Evolutionary conservation across 2,888 invertebrate species (phyloP).

Genomic region (Zele albiditarsus): DNA sequence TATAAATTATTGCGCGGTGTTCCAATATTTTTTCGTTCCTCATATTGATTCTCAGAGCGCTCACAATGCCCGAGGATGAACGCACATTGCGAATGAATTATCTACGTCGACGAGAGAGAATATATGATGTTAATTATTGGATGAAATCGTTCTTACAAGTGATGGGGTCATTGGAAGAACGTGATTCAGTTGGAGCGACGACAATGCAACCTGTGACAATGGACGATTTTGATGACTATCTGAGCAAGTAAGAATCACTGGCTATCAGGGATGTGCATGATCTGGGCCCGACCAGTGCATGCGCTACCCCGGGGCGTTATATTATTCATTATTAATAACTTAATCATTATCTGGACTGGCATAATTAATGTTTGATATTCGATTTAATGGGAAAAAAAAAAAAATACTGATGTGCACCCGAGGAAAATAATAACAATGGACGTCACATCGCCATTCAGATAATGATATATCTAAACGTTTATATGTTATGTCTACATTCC

Average conservation of each 20-base stretch:
- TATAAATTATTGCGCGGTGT: constrained; percentile 17
- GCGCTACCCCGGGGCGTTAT: constrained; percentile 52
- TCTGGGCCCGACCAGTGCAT: constrained; percentile 69
- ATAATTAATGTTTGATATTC: constrained; percentile 1
- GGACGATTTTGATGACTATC: constrained; percentile 92
- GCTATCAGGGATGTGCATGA: constrained; percentile 58
- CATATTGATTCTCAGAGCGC: constrained; percentile 75
- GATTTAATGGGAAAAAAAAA: not conserved
- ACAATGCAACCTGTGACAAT: constrained; percentile 92
- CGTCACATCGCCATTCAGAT: constrained; percentile 6
- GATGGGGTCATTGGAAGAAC: constrained; percentile 87
- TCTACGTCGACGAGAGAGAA: constrained; percentile 84
- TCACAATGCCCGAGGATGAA: constrained; percentile 94
- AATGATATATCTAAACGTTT: constrained; percentile 8
- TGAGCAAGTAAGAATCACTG: constrained; percentile 81
- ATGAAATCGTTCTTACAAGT: constrained; percentile 90
- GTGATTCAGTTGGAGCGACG: constrained; percentile 88
- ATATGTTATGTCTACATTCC: constrained; percentile 32
- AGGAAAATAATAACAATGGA: not conserved
- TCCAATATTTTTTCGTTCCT: constrained; percentile 12
- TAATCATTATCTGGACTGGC: constrained; percentile 18
- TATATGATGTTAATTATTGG: constrained; percentile 91
- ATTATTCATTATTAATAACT: not conserved
- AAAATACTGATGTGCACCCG: constrained; percentile 1
- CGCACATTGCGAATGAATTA: constrained; percentile 90